Percentiles rank a stretch among this genome's conserved stretches.
Conservation (phyloP, 2,113 vertebrate genomes). For the Dinomys branickii region DNA sequence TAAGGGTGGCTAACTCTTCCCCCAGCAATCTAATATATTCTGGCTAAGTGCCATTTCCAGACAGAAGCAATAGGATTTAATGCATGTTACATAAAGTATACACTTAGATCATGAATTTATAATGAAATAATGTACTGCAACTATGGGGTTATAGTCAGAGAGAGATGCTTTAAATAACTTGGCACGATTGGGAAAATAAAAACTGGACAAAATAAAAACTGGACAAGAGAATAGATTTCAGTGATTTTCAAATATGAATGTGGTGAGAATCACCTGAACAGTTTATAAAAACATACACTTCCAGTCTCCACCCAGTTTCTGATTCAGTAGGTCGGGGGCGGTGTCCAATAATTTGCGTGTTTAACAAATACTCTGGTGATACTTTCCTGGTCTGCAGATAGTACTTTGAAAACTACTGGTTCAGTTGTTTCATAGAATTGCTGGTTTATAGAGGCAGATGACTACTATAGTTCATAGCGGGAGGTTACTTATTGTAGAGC, state of each 20-base stretch:
- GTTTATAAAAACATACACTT: background rate
- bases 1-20: constrained; percentile 24
- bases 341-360: background rate
- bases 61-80: background rate
- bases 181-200: background rate
- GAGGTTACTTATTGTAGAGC: background rate
- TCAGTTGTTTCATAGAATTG: background rate
- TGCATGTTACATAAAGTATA: background rate
- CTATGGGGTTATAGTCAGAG: background rate
- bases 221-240: background rate
- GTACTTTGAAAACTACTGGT: background rate
- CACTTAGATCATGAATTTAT: background rate
- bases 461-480: background rate
- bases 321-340: background rate
- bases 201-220: background rate
- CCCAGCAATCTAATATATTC: background rate
- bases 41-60: constrained; percentile 1
- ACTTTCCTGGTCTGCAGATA: background rate
- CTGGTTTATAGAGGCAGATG: background rate
- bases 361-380: background rate
- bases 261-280: background rate
- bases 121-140: background rate
- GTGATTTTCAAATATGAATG: background rate
- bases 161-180: background rate
- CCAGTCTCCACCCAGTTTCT: background rate